These are phyloP conservation scores for Philopotamus ludificatus DNA, from an alignment of 1,140 invertebrate species.

Conservation along the genomic window DNA sequence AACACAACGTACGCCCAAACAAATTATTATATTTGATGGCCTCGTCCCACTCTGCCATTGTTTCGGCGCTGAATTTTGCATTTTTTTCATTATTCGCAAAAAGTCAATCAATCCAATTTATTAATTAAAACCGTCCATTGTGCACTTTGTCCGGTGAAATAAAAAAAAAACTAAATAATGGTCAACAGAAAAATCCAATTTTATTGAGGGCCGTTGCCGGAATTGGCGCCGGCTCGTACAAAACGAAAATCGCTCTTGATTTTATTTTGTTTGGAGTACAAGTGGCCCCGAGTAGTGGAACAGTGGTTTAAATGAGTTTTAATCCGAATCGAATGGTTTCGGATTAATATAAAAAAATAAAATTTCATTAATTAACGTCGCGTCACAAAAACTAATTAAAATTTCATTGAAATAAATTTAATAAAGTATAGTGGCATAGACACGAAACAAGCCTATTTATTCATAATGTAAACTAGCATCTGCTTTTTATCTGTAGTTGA, in stretches of 20 bases:
- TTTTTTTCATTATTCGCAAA: slow-evolving; percentile 1
- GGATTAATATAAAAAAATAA: too few relatives aligned
- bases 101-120: slow-evolving; percentile 36
- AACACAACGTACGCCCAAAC: too few relatives aligned
- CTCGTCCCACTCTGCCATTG: too few relatives aligned
- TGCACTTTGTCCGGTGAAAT: slow-evolving; percentile 19
- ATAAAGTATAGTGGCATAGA: too few relatives aligned
- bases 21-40: too few relatives aligned
- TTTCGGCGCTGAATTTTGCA: background rate
- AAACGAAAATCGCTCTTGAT: background rate
- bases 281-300: background rate
- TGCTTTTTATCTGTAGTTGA: too few relatives aligned
- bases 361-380: too few relatives aligned
- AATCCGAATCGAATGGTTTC: too few relatives aligned
- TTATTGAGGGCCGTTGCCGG: slow-evolving; percentile 14
- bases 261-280: background rate
- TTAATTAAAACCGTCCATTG: slow-evolving; percentile 34
- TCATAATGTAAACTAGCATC: too few relatives aligned
- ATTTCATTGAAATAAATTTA: too few relatives aligned
- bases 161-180: slow-evolving; percentile 16
- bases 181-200: slow-evolving; percentile 31
- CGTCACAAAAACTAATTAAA: too few relatives aligned
- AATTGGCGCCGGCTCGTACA: slow-evolving; percentile 5
- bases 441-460: too few relatives aligned
- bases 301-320: background rate